These are phyloP conservation scores for Chelmon rostratus DNA, from an alignment of 2,797 vertebrate species.

Conservation along the genomic window DNA sequence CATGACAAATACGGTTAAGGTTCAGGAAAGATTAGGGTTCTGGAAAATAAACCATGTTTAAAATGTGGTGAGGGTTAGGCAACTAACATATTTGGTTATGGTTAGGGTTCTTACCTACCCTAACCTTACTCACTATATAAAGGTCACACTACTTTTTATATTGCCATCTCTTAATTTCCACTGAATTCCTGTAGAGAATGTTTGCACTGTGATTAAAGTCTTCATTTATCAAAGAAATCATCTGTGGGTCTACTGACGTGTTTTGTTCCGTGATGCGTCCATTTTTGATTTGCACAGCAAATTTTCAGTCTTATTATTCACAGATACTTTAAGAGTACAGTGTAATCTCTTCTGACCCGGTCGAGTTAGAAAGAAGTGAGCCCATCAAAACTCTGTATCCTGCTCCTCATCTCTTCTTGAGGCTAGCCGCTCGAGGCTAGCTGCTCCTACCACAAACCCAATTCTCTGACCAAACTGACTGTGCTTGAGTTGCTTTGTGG, in stretches of 20 bases:
- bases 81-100: not conserved
- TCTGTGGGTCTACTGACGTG: not conserved
- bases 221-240: not conserved
- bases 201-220: not conserved
- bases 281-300: conserved; percentile 19
- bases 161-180: not conserved
- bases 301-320: not conserved
- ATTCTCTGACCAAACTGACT: not conserved
- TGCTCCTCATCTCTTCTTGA: too few relatives aligned
- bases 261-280: not conserved
- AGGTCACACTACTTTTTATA: too few relatives aligned
- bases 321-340: not conserved
- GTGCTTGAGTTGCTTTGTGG: not conserved
- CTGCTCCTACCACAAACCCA: not conserved
- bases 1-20: not conserved
- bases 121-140: too few relatives aligned
- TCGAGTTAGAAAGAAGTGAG: not conserved
- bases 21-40: too few relatives aligned
- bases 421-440: too few relatives aligned
- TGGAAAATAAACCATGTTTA: not conserved
- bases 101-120: not conserved
- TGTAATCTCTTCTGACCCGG: not conserved
- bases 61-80: not conserved
- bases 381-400: not conserved
- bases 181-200: not conserved